Percentiles rank a stretch among this genome's conserved stretches.
These are phyloP conservation scores for Drosophila nasuta DNA, from an alignment of 1,140 invertebrate species.

Conservation along the genomic window DNA sequence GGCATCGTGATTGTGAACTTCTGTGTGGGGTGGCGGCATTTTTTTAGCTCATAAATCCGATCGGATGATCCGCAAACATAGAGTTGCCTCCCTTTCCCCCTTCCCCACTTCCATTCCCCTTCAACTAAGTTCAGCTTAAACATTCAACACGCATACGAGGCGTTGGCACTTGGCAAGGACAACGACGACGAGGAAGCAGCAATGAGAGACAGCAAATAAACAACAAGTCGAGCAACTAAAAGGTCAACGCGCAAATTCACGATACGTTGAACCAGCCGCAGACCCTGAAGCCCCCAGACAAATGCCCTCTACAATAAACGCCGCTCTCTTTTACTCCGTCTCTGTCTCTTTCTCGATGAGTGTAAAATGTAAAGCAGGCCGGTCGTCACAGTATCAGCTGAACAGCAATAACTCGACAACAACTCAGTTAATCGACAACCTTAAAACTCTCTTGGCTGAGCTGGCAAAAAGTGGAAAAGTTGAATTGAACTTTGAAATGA, in stretches of 20 bases:
- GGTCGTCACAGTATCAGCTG: slow-evolving; percentile 38
- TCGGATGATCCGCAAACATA: not conserved
- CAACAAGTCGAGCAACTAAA: slow-evolving; percentile 44
- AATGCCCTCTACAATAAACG: not conserved
- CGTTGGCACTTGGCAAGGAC: slow-evolving; percentile 78
- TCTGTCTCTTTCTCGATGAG: slow-evolving; percentile 8
- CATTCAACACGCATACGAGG: slow-evolving; percentile 23
- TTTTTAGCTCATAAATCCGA: slow-evolving; percentile 33
- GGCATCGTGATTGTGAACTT: slow-evolving; percentile 3
- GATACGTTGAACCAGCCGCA: slow-evolving; percentile 67
- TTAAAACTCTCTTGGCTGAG: slow-evolving; percentile 19
- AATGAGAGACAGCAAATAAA: slow-evolving; percentile 31
- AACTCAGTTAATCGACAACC: not conserved
- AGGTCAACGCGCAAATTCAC: slow-evolving; percentile 74
- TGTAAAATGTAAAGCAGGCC: slow-evolving; percentile 63
- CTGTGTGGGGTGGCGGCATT: not conserved
- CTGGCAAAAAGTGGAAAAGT: slow-evolving; percentile 5
- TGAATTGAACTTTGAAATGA: slow-evolving; percentile 71
- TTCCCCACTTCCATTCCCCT: not conserved
- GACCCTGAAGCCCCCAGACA: slow-evolving; percentile 33
- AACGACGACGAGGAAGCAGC: slow-evolving; percentile 45
- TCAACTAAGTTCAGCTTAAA: not conserved
- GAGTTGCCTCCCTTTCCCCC: too few species aligned
- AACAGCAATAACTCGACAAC: slow-evolving; percentile 19
- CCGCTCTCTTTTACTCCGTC: not conserved